Evolutionary conservation across 1,140 invertebrate species (phyloP), one percentile per base, ranked within the genome.

Genomic region (Penaeus chinensis): DNA sequence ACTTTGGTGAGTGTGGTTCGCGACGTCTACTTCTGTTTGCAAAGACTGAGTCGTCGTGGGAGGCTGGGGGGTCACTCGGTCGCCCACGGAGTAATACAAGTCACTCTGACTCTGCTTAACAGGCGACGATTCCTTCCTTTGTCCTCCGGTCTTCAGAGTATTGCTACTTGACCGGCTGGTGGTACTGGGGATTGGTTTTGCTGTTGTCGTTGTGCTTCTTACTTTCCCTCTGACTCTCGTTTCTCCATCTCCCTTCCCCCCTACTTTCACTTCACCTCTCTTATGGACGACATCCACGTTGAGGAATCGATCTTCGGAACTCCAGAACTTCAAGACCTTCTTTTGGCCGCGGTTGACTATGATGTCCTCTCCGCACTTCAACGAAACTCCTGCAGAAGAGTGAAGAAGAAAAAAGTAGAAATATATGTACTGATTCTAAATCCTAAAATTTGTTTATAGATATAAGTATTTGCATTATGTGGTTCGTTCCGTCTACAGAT

Each of bases 281-380:
- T 74, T 60, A 8, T 82, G 60, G 13, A 90, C n/a, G 13, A 87
- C 80, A 16, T 90, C 84, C 3, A 90, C 89, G 27, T 83, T 85
- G 2, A 90, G 79, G 16, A 83, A 60, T 62, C 89, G 81, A 32
- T 90, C 89, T 54, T 89, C 82, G 8, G 87, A 80, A 60, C 89
- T 90, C 89, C 89, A 90, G 61, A 90, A 90, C 47, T 85, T 76
- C 11, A 90, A 63, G 19, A 88, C 85, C 24, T 84, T 90, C 74
- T 87, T 86, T 79, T 90, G 84, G 37, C 89, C 89, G 10, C 85
- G 65, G 2, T 42, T 42, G 18, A 90, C 32, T 37, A 86, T 47
- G 42, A 90, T 89, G 42, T 90, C 89, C 65, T 90, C 89, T 4
- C 89, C 89, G 82, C 89, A 90, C 62, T 90, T 86, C 66, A 90